phyloP scores from a whole-genome alignment of 1,140 invertebrate genomes.

The Cotesia chilonis region DNA sequence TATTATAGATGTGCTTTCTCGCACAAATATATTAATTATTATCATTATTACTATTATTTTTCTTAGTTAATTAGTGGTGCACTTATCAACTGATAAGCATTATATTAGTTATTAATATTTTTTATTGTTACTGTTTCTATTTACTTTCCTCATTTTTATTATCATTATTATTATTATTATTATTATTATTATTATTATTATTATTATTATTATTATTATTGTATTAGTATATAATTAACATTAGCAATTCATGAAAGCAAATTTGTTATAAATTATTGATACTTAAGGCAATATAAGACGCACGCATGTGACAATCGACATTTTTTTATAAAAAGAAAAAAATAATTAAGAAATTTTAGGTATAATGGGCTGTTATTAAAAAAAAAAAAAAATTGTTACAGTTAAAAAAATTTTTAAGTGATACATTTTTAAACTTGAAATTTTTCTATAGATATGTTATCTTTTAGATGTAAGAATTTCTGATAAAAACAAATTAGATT shows the following conservation, averaged over 20 bases:
- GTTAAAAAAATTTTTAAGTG: not conserved
- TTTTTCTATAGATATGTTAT: too few species aligned
- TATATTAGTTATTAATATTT: constrained; percentile 33
- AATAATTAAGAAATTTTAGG: constrained; percentile 2
- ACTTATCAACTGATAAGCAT: not conserved
- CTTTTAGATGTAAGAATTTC: constrained; percentile 2
- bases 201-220: constrained; percentile 1
- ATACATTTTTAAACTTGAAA: too few species aligned
- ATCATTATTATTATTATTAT: constrained; percentile 19
- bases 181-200: constrained; percentile 18
- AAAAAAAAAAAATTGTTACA: not conserved
- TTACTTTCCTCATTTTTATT: constrained; percentile 21
- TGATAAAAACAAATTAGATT: constrained; percentile 15
- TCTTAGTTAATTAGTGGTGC: not conserved
- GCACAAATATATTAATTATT: constrained; percentile 33
- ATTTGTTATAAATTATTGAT: constrained; percentile 11
- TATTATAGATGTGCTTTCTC: constrained; percentile 35
- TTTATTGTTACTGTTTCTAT: constrained; percentile 36
- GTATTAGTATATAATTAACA: not conserved
- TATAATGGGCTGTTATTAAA: constrained; percentile 1
- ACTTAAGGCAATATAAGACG: constrained; percentile 2
- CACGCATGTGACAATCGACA: not conserved
- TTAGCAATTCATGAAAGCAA: not conserved
- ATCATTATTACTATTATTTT: constrained; percentile 7
- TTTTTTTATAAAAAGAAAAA: not conserved